Conservation (phyloP, 1,140 invertebrate genomes). For the Drosophila athabasca region DNA sequence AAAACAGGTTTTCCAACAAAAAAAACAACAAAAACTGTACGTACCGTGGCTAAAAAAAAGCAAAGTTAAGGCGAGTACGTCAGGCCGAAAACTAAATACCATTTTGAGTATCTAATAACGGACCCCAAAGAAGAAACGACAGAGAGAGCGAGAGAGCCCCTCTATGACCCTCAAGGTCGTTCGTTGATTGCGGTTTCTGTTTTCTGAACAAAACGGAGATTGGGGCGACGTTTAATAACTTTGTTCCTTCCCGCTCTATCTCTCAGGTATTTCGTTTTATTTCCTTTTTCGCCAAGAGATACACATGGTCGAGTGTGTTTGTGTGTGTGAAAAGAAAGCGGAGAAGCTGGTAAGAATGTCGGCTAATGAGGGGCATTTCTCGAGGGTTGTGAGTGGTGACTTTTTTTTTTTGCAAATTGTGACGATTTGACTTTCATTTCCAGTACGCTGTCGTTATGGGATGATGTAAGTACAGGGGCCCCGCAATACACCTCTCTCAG, state of each 20-base stretch:
- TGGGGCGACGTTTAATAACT: conserved; percentile 67
- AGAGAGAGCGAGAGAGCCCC: conserved; percentile 4
- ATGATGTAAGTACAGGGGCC: conserved; percentile 28
- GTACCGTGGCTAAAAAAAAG: conserved; percentile 35
- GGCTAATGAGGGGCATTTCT: conserved; percentile 52
- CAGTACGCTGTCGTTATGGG: conserved; percentile 7
- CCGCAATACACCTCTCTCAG: conserved; percentile 1
- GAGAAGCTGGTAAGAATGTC: conserved; percentile 59
- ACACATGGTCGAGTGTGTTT: conserved; percentile 25
- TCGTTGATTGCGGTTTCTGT: conserved; percentile 73
- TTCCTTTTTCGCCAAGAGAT: conserved; percentile 73
- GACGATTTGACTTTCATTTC: conserved; percentile 48
- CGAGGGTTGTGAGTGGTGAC: background rate
- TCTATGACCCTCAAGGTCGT: conserved; percentile 72
- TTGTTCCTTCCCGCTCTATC: conserved; percentile 36
- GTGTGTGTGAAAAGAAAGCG: conserved; percentile 37
- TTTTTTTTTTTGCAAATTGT: conserved; percentile 21
- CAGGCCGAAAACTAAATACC: conserved; percentile 68
- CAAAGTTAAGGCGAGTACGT: conserved; percentile 47
- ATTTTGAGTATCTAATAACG: conserved; percentile 58
- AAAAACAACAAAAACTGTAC: conserved; percentile 32
- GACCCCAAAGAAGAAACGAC: conserved; percentile 22
- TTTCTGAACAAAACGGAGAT: conserved; percentile 44
- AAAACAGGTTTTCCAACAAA: conserved; percentile 51
- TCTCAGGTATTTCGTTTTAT: conserved; percentile 70